Evolutionary conservation across 2,113 vertebrate species (phyloP), one percentile per base, ranked within the genome.

Genomic region (Heterotis niloticus): DNA sequence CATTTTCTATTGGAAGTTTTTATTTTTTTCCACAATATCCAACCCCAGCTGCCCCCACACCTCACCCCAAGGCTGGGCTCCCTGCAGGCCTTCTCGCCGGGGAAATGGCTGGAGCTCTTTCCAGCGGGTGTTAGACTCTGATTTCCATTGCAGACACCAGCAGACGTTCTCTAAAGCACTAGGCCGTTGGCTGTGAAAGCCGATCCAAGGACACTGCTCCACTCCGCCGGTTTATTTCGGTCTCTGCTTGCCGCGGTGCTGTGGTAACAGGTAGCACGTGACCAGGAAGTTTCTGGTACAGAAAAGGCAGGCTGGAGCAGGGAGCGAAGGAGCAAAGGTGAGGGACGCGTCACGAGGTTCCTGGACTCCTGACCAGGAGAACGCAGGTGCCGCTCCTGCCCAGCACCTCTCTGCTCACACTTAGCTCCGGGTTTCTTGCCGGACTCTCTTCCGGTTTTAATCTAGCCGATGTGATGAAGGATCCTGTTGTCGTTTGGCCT

Each of bases 141-240:
- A 76, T 65, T 65, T 64, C 60, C 59, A 16, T 76, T 59, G 62
- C 57, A 64, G 65, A 52, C 75, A 76, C 20, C 64, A 76, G 44
- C 34, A 18, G 9, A 60, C 29, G 20, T 51, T 76, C 52, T 10
- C 73, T 59, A 34, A n/a, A 64, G 29, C 29, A 18, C 59, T 65
- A 10, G 34, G 13, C 51, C 14, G n/a, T 52, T 76, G 20, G 59
- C 60, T 16, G 34, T 64, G 52, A 34, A 65, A 62, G 9, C 62
- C 3, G n/a, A 64, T 76, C 52, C 60, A 11, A 44, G 18, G 64
- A 24, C n/a, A 66, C 64, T 66, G 64, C 64, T 20, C 64, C 64
- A 11, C 64, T 66, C 23, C 0, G 64, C 64, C 23, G n/a, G 23
- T 23, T 66, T 23, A 24, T 24, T 24, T 18, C 64, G 5, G 34